phyloP scores from a whole-genome alignment of 2,113 vertebrate species.

The Apodemus sylvaticus region DNA sequence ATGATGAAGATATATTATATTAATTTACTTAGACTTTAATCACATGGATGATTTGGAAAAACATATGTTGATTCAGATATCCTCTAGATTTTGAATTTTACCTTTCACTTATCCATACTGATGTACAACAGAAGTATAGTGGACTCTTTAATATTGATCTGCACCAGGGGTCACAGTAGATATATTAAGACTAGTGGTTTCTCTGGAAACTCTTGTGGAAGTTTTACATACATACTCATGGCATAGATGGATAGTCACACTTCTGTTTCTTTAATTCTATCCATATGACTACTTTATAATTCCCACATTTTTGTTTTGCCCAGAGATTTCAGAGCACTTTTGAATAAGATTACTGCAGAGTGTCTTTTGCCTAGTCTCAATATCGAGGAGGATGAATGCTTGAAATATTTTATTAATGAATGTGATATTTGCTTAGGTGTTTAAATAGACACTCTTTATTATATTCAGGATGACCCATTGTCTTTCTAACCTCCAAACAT shows the following conservation, averaged over 20 bases:
- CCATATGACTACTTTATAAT: background rate
- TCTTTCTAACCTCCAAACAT: background rate
- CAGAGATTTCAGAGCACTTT: background rate
- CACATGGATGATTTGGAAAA: background rate
- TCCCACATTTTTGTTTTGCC: background rate
- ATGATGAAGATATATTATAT: background rate
- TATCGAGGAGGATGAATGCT: background rate
- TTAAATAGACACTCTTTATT: background rate
- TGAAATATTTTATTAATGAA: conserved; percentile 28
- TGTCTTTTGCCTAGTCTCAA: background rate
- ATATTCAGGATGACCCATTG: background rate
- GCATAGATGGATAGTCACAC: background rate
- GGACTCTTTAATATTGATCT: background rate
- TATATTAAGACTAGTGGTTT: background rate
- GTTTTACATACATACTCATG: background rate
- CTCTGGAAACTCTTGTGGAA: background rate
- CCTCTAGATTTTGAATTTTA: background rate
- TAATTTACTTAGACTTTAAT: conserved; percentile 11
- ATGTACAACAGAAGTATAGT: background rate
- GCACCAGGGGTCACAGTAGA: background rate
- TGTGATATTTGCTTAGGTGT: background rate
- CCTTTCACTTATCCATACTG: background rate
- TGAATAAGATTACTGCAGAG: background rate
- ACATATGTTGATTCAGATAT: background rate
- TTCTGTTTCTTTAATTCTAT: background rate